Base-by-base conservation (phyloP, 2,888 invertebrate genomes). In the Galeruca laticollis region DNA sequence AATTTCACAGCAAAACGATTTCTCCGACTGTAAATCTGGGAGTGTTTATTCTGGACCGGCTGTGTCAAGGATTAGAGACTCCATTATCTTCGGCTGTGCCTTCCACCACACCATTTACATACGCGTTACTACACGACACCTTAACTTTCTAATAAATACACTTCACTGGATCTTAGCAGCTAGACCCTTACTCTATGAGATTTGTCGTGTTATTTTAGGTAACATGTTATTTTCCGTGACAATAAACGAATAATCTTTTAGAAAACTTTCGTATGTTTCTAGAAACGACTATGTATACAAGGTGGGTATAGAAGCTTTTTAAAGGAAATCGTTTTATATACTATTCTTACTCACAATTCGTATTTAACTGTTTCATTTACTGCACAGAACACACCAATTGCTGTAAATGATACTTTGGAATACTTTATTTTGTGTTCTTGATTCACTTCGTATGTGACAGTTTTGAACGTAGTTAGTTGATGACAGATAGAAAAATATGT, bases 11-110 rank as follows among this genome's bases (percentile, higher is more conserved):
- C 21, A 57, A 57, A 70, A 63, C 71, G 62, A 65, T 60, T 68
- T 70, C 71, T 71, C 68, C 73, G 74, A 79, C 80, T 81, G 80
- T 78, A 81, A 81, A 81, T 80, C 78, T 77, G 73, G 72, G 77
- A 78, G 76, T 81, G 80, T 81, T 81, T 81, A 80, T 80, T 80
- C 79, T 80, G 78, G 79, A 78, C 79, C 77, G 78, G 79, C 77
- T 77, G 76, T 77, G 79, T 77, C 72, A 72, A 73, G 80, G 80
- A 79, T 80, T 81, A 80, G 76, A 79, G 78, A 80, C 79, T 80
- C 80, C 81, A 81, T 81, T 81, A 79, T 81, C 80, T 80, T 75
- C 74, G 75, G 78, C 77, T 79, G 76, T 76, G 79, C 74, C 79
- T 79, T 79, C 77, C 75, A 78, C 78, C 79, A 73, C 79, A 73